A percentile compares a stretch with the other conserved stretches of the same genome.
Evolutionary conservation across 2,113 vertebrate genomes (phyloP).

Genomic region (Ondatra zibethicus): DNA sequence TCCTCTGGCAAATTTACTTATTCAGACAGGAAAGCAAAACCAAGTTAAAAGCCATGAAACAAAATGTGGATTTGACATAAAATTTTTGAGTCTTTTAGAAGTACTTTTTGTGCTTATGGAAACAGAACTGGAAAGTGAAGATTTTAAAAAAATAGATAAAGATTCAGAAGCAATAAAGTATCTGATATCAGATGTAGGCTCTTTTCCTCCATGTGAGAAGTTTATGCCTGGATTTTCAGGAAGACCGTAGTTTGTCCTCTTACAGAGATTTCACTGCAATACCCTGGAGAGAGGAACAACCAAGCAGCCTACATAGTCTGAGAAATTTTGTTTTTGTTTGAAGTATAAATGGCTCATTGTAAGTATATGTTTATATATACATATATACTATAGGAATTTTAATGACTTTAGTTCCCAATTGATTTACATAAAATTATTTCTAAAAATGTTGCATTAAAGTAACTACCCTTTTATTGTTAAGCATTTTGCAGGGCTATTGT

Average conservation of each 20-base stretch:
- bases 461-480: not conserved
- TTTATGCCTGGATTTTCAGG: not conserved
- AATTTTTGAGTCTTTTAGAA: not conserved
- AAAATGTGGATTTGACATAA: not conserved
- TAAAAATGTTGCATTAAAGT: not conserved
- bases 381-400: not conserved
- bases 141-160: slow-evolving; percentile 4
- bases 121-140: not conserved
- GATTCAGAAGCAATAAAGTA: not conserved
- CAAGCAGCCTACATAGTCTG: not conserved
- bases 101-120: not conserved
- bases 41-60: slow-evolving; percentile 17
- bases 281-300: not conserved
- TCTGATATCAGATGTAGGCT: not conserved
- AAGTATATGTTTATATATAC: not conserved
- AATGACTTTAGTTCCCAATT: not conserved
- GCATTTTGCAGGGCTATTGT: not conserved
- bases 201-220: not conserved
- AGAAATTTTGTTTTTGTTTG: slow-evolving; percentile 37
- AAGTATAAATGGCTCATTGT: not conserved
- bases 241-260: not conserved
- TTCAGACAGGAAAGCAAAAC: slow-evolving; percentile 34
- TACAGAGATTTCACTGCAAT: not conserved
- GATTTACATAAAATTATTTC: not conserved
- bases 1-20: slow-evolving; percentile 22